These are phyloP conservation scores for Calidris pygmaea DNA, from an alignment of 2,113 vertebrate species.

Conservation along the genomic window DNA sequence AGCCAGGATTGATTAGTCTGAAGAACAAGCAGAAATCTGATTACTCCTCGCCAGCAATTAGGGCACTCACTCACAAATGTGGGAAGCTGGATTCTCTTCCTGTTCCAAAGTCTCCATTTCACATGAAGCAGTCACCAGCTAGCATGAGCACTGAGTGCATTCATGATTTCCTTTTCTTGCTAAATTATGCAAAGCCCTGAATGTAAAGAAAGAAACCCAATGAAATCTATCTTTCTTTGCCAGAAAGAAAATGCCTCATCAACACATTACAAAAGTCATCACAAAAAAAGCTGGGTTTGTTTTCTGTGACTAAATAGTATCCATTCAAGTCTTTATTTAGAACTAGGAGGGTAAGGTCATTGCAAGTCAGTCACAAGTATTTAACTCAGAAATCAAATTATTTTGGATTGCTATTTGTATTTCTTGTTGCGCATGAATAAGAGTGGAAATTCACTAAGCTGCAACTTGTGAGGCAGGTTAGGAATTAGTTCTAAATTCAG, in stretches of 20 bases:
- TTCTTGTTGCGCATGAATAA: background rate
- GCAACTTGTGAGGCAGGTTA: background rate
- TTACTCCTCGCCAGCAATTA: slow-evolving; percentile 10
- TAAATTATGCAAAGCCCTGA: background rate
- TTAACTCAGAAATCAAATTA: slow-evolving; percentile 13
- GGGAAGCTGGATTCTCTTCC: background rate
- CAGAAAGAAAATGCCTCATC: background rate
- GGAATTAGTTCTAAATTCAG: background rate
- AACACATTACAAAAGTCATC: background rate
- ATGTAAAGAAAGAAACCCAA: background rate
- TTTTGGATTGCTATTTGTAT: background rate
- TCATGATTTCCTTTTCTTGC: background rate
- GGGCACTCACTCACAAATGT: background rate
- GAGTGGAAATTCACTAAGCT: background rate
- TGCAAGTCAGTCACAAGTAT: background rate
- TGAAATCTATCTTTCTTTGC: background rate
- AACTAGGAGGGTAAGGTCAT: background rate
- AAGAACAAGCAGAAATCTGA: background rate
- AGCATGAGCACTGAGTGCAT: background rate
- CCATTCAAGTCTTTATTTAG: slow-evolving; percentile 6
- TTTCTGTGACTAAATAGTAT: background rate
- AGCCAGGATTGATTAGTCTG: background rate
- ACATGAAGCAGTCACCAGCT: background rate
- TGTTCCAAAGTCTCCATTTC: background rate
- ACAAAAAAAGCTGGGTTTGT: background rate